Evolutionary conservation across 2,888 invertebrate species (phyloP).

Genomic region (Latrodectus hesperus): DNA sequence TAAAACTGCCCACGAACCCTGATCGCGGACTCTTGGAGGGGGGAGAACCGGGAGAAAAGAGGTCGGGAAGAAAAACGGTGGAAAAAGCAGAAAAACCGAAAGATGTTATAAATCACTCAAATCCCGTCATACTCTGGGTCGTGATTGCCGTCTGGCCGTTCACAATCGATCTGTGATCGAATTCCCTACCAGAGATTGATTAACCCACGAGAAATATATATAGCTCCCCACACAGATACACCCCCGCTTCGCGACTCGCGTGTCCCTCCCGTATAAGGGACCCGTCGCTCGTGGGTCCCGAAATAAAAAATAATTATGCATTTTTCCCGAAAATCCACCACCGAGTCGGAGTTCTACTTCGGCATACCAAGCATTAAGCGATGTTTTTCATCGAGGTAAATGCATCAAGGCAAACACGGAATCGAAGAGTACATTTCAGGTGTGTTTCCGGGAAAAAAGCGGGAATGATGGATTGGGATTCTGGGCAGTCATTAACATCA

Average conservation of each 20-base stretch:
- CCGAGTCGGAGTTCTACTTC: not conserved
- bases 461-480: slow-evolving; percentile 48
- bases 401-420: slow-evolving; percentile 11
- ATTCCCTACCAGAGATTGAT: slow-evolving; percentile 68
- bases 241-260: not conserved
- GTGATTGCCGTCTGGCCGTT: slow-evolving; percentile 63
- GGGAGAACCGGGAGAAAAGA: slow-evolving; percentile 7
- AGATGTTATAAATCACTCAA: slow-evolving; percentile 68
- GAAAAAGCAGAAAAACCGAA: slow-evolving; percentile 14
- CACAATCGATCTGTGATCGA: slow-evolving; percentile 65
- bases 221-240: slow-evolving; percentile 3
- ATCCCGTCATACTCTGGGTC: slow-evolving; percentile 59
- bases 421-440: slow-evolving; percentile 4
- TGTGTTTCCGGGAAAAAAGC: slow-evolving; percentile 8
- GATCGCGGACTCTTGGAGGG: not conserved
- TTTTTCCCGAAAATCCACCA: not conserved
- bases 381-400: slow-evolving; percentile 30
- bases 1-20: slow-evolving; percentile 63
- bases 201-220: slow-evolving; percentile 68
- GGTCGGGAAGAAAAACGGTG: slow-evolving; percentile 13
- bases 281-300: not conserved
- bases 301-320: slow-evolving; percentile 66
- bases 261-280: not conserved
- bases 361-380: slow-evolving; percentile 10
- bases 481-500: slow-evolving; percentile 58